Percentiles rank a stretch among this genome's conserved stretches.
Evolutionary conservation across 2,888 invertebrate genomes (phyloP).

Genomic region (Malacosoma neustria): DNA sequence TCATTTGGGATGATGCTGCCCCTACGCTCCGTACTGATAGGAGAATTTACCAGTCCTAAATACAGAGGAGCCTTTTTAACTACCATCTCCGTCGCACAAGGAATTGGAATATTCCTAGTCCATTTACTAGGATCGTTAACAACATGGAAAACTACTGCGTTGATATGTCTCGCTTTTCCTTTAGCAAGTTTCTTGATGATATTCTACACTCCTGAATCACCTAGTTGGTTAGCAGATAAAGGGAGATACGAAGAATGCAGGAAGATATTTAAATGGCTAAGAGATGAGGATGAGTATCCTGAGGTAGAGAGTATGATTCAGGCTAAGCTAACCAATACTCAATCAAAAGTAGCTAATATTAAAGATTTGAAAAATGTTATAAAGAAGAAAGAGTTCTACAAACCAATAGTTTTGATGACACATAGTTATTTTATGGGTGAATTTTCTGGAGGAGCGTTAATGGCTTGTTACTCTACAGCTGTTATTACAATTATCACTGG

Average conservation of each 20-base stretch:
- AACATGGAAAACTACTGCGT: slow-evolving; percentile 70
- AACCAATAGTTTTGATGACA: slow-evolving; percentile 71
- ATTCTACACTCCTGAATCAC: slow-evolving; percentile 73
- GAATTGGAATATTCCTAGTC: slow-evolving; percentile 74
- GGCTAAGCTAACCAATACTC: slow-evolving; percentile 25
- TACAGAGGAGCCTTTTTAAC: slow-evolving; percentile 77
- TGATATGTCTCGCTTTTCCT: slow-evolving; percentile 55
- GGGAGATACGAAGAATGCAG: slow-evolving; percentile 69
- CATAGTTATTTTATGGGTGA: slow-evolving; percentile 75
- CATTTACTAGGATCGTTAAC: slow-evolving; percentile 76
- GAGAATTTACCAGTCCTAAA: slow-evolving; percentile 74
- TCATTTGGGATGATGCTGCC: slow-evolving; percentile 67
- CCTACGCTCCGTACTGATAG: slow-evolving; percentile 63
- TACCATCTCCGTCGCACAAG: slow-evolving; percentile 71
- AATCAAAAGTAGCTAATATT: slow-evolving; percentile 11
- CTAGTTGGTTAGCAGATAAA: slow-evolving; percentile 76
- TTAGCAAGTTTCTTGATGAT: slow-evolving; percentile 53
- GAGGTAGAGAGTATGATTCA: slow-evolving; percentile 47
- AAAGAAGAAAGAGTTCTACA: slow-evolving; percentile 61
- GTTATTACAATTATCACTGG: slow-evolving; percentile 71
- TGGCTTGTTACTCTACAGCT: slow-evolving; percentile 77
- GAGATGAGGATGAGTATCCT: slow-evolving; percentile 62
- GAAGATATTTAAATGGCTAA: slow-evolving; percentile 68
- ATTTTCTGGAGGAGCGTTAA: slow-evolving; percentile 77
- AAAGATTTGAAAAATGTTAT: slow-evolving; percentile 16